phyloP scores from a whole-genome alignment of 2,888 invertebrate species.

The Thelaira solivaga region DNA sequence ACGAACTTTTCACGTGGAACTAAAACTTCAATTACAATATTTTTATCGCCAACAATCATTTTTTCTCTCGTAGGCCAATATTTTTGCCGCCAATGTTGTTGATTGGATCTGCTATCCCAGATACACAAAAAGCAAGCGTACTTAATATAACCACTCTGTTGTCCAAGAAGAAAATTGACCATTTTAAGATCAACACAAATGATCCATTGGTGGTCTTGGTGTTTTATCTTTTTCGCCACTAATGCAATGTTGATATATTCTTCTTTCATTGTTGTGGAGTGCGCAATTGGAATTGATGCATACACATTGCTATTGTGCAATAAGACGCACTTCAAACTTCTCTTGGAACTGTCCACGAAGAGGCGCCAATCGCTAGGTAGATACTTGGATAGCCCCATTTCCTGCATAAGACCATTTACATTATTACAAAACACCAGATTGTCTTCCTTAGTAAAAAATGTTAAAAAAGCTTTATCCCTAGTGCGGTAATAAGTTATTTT shows the following conservation, averaged over 20 bases:
- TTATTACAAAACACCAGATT: neutral
- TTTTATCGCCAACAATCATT: neutral
- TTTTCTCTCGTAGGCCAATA: neutral
- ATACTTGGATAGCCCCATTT: neutral
- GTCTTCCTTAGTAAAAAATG: neutral
- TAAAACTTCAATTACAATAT: neutral
- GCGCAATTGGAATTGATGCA: too few species aligned
- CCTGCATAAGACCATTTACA: slow-evolving; percentile 6
- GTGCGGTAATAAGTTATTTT: too few species aligned
- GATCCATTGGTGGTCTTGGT: slow-evolving; percentile 15
- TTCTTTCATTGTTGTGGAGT: slow-evolving; percentile 14
- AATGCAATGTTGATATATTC: slow-evolving; percentile 24
- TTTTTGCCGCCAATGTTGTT: neutral
- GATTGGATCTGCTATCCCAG: neutral
- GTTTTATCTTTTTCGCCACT: slow-evolving; percentile 5
- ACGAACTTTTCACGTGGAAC: too few species aligned
- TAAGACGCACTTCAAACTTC: neutral
- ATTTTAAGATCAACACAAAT: slow-evolving; percentile 24
- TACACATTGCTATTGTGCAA: neutral
- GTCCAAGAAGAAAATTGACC: neutral
- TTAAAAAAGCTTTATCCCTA: neutral
- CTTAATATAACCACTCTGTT: too few species aligned
- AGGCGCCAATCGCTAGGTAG: neutral
- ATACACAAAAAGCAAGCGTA: too few species aligned
- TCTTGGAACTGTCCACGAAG: neutral